Conservation (phyloP, 1,140 invertebrate species). For the Tribolium castaneum region DNA sequence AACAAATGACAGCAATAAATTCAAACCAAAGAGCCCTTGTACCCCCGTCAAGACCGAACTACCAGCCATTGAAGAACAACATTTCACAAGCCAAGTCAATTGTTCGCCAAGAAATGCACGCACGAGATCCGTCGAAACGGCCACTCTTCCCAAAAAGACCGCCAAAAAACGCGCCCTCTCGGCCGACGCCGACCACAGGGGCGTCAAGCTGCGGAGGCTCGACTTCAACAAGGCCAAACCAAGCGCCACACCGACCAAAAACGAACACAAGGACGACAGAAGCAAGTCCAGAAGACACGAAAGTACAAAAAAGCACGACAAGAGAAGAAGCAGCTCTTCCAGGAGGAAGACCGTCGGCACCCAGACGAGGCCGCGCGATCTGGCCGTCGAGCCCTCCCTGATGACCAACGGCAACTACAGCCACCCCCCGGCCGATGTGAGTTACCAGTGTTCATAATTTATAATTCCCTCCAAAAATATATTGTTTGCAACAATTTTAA, state of each 20-base stretch:
- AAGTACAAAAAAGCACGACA: constrained; percentile 40
- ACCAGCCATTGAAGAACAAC: constrained; percentile 59
- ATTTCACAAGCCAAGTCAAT: constrained; percentile 47
- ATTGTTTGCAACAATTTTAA: no score
- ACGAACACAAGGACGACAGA: constrained; percentile 44
- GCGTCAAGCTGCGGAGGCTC: constrained; percentile 51
- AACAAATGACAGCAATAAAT: constrained; percentile 30
- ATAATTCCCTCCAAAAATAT: no score
- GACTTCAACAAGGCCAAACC: constrained; percentile 51
- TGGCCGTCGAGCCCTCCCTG: constrained; percentile 49
- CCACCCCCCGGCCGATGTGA: constrained; percentile 60
- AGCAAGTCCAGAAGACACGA: constrained; percentile 24
- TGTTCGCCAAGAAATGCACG: constrained; percentile 56
- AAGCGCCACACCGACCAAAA: constrained; percentile 44
- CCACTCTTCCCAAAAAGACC: constrained; percentile 38
- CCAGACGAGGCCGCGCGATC: constrained; percentile 45
- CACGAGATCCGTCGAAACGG: constrained; percentile 57
- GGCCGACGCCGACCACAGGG: constrained; percentile 45
- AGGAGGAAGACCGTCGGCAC: constrained; percentile 44
- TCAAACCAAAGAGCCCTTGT: constrained; percentile 51
- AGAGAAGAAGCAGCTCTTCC: constrained; percentile 41
- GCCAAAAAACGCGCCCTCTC: constrained; percentile 51
- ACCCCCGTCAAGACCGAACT: constrained; percentile 53
- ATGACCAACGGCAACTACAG: constrained; percentile 61
- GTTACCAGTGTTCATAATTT: no score